Evolutionary conservation across 2,797 vertebrate species (phyloP), one percentile per base, ranked within the genome.

Genomic region (Propithecus deckenii): DNA sequence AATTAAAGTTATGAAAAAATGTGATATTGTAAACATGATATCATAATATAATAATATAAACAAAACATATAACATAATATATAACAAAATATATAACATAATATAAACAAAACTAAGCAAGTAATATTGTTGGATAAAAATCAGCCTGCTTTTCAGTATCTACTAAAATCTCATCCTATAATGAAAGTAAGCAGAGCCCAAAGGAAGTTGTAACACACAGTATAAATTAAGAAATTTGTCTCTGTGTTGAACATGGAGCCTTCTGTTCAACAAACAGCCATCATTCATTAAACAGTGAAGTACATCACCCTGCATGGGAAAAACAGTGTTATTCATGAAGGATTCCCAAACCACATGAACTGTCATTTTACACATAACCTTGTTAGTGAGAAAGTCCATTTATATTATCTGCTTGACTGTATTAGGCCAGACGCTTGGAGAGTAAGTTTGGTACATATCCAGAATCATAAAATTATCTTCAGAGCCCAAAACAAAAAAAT

Each of bases 181-280:
- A 94, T 96, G 86, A 96, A 96, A 94, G 52, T n/a, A 48, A 97
- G 61, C 0, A 7, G 78, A 92, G 52, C 87, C 96, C 95, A 38
- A 35, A 97, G 96, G 96, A 98, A 98, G 91, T 87, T 69, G 63
- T 81, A 91, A 13, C 52, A 30, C 28, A 32, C 22, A 5, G 74
- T 71, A 89, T 97, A 97, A 97, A 97, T 97, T 80, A 97, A 94
- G 67, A 94, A 79, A 97, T 80, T 52, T 65, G 17, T 93, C 96
- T 98, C 69, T n/a, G 6, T 28, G 78, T 86, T 94, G 84, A 94
- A 87, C 11, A 55, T 23, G 46, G 43, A 12, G 52, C 1, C 92
- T 95, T 3, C 25, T 95, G 86, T 71, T 22, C 88, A 95, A 4
- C 1, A 2, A 80, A 81, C 41, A 94, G 48, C 75, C 55, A 92